Percentiles rank a stretch among this genome's conserved stretches.
Conservation (phyloP, 2,888 invertebrate species). For the Deroplatys truncata region DNA sequence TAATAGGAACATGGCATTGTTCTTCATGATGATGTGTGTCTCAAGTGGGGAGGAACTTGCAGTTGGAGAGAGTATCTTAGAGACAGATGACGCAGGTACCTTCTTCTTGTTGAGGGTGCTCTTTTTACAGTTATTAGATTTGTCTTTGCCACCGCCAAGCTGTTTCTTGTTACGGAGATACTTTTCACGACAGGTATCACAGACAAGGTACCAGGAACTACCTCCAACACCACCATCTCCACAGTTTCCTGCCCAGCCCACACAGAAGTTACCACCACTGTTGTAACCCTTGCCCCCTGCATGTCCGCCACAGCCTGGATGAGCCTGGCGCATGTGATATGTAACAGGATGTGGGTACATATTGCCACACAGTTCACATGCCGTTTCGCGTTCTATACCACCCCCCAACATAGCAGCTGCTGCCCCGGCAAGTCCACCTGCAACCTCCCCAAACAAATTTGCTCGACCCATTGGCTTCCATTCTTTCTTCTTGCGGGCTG, state of each 20-base stretch:
- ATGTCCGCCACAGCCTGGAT: slow-evolving; percentile 86
- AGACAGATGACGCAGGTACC: slow-evolving; percentile 37
- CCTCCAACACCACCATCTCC: slow-evolving; percentile 76
- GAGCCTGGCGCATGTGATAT: slow-evolving; percentile 85
- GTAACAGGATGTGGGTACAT: slow-evolving; percentile 75
- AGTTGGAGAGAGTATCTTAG: slow-evolving; percentile 38
- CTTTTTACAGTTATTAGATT: slow-evolving; percentile 38
- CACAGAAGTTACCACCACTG: slow-evolving; percentile 80
- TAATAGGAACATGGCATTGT: slow-evolving; percentile 90
- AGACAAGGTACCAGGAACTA: slow-evolving; percentile 88
- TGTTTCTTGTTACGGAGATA: slow-evolving; percentile 47
- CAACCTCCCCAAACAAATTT: slow-evolving; percentile 27
- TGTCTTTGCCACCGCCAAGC: slow-evolving; percentile 40
- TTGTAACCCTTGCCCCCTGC: slow-evolving; percentile 86
- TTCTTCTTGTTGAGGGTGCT: slow-evolving; percentile 33
- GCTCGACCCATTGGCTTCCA: slow-evolving; percentile 40
- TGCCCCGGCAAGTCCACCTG: slow-evolving; percentile 37
- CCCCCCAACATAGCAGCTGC: slow-evolving; percentile 33
- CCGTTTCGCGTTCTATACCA: slow-evolving; percentile 42
- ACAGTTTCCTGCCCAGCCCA: slow-evolving; percentile 85
- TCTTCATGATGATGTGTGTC: slow-evolving; percentile 73
- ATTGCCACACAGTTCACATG: slow-evolving; percentile 86
- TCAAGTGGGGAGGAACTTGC: slow-evolving; percentile 46
- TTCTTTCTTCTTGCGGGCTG: slow-evolving; percentile 56
- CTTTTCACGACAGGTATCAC: slow-evolving; percentile 84